Base-by-base conservation (phyloP, 2,113 vertebrate genomes). In the Nanger granti region DNA sequence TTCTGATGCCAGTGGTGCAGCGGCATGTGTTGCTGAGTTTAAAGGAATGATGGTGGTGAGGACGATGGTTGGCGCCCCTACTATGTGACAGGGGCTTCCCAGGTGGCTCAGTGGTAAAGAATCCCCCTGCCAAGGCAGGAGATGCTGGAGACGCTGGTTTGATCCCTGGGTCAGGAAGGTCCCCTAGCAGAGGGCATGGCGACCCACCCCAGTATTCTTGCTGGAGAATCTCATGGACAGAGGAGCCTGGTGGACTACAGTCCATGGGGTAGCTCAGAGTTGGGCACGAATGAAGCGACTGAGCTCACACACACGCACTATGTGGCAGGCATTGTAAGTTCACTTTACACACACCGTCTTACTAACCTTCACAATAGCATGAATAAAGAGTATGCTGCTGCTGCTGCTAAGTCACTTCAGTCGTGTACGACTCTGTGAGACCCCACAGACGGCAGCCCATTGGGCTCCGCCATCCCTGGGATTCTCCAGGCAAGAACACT, bases 231-330 rank as follows among this genome's bases (percentile, higher is more conserved):
- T 22, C 69, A 41, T 73, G n/a, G n/a, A 73, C 69, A 41, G 73
- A 44, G 73, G 37, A 79, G 37, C 37, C 37, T 79, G 73, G 37
- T 28, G 37, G 73, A 7, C 73, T 44, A 28, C 22, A 44, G 73
- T 44, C 22, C 37, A 13, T 13, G 37, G 24, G 24, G 24, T 44
- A 2, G 66, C 37, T 28, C 37, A 79, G 73, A 79, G 73, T 8
- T 28, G 24, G 24, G 24, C 73, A 76, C 14, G 0, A 14, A 41
- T 14, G 24, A 79, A 44, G 24, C 2, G 0, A 44, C 73, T 79
- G 24, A 79, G 73, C 73, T 28, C 37, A 0, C 24, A 44, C 24
- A 44, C 24, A 28, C 2, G 0, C n/a, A 2, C 41, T 34, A 10
- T 9, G 49, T 28, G 69, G 12, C 6, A 49, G 31, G 73, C 87